Percentiles rank a stretch among this genome's conserved stretches.
Evolutionary conservation across 2,797 vertebrate species (phyloP).

Genomic region (Enteromius radiatus): DNA sequence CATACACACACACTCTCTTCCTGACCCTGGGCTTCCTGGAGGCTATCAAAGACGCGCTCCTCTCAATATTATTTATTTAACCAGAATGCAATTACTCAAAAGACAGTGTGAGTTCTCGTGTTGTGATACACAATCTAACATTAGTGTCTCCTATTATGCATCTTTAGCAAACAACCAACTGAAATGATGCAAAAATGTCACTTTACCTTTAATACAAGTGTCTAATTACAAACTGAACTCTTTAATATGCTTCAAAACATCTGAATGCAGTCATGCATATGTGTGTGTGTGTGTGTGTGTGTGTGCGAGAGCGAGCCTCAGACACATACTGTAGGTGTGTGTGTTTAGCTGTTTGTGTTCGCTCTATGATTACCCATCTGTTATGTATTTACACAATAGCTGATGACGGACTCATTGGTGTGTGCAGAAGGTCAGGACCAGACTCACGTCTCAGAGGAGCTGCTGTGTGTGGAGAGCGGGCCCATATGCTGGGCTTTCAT

Average conservation of each 20-base stretch:
- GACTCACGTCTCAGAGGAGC: constrained; percentile 10
- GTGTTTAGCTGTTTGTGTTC: constrained; percentile 12
- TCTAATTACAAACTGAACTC: neutral
- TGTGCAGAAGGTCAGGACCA: constrained; percentile 18
- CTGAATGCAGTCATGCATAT: neutral
- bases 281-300: neutral
- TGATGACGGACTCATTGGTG: constrained; percentile 36
- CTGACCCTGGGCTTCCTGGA: constrained; percentile 57
- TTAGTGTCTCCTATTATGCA: neutral
- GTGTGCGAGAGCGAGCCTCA: neutral
- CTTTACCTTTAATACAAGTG: constrained; percentile 9
- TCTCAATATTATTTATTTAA: constrained; percentile 61
- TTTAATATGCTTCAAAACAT: constrained; percentile 1
- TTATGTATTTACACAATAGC: constrained; percentile 57
- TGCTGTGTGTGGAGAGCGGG: constrained; percentile 29
- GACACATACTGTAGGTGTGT: constrained; percentile 2
- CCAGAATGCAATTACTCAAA: constrained; percentile 64
- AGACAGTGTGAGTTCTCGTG: constrained; percentile 57
- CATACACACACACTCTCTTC: constrained; percentile 43
- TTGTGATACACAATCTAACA: constrained; percentile 59
- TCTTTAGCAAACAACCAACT: neutral
- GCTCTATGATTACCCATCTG: constrained; percentile 64
- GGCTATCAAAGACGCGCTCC: constrained; percentile 41
- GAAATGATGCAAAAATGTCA: neutral
- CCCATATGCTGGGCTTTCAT: constrained; percentile 55